Percentiles rank a stretch among this genome's conserved stretches.
phyloP scores from a whole-genome alignment of 2,113 vertebrate genomes.

The Erpornis zantholeuca region DNA sequence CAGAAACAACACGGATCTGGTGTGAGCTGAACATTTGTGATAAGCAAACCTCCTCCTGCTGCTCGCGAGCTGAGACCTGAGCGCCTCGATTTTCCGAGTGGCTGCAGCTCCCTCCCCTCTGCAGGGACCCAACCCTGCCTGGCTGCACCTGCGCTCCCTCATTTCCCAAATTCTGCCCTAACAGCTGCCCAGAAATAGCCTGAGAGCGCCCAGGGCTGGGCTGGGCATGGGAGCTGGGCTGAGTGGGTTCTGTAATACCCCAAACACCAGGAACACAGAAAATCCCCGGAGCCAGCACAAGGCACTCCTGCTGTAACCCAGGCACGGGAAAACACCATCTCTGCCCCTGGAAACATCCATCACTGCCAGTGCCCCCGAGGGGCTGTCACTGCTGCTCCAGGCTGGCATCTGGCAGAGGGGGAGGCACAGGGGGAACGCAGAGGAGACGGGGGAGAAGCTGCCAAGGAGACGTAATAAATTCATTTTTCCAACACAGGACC shows the following conservation, averaged over 20 bases:
- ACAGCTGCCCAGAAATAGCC: not conserved
- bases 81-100: not conserved
- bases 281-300: not conserved
- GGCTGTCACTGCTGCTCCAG: not conserved
- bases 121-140: not conserved
- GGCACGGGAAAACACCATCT: not conserved
- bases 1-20: conserved; percentile 5
- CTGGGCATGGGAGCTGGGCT: not conserved
- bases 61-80: not conserved
- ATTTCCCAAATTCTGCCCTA: not conserved
- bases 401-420: conserved; percentile 30
- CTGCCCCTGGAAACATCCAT: not conserved
- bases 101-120: not conserved
- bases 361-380: not conserved
- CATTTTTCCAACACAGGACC: not conserved
- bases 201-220: not conserved
- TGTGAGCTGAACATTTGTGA: conserved; percentile 7
- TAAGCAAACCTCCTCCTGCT: conserved; percentile 15
- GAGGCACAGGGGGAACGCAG: not conserved
- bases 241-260: not conserved
- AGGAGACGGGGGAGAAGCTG: not conserved
- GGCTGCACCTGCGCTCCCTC: not conserved
- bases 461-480: not conserved
- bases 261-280: not conserved
- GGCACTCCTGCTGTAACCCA: not conserved